phyloP scores from a whole-genome alignment of 2,888 invertebrate species.

The Incurvaria masculella region DNA sequence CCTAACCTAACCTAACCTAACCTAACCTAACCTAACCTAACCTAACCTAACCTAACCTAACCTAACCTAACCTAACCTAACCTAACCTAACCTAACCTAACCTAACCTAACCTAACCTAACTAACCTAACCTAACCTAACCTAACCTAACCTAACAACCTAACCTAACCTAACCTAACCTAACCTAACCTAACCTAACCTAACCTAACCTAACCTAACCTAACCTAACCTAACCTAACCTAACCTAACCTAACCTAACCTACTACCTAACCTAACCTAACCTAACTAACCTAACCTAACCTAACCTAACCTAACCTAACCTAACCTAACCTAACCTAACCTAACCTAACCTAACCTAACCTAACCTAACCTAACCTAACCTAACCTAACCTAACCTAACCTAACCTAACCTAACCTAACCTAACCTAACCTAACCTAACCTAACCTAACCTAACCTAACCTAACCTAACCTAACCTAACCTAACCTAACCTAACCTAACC shows the following conservation, averaged over 20 bases:
- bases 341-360: conserved; percentile 6
- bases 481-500: conserved; percentile 5
- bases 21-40: conserved; percentile 8
- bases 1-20: conserved; percentile 8
- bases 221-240: conserved; percentile 8
- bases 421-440: conserved; percentile 5
- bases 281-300: conserved; percentile 8
- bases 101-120: conserved; percentile 8
- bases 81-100: conserved; percentile 8
- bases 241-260: conserved; percentile 8
- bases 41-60: conserved; percentile 8
- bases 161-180: conserved; percentile 8
- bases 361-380: conserved; percentile 5
- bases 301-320: conserved; percentile 8
- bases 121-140: conserved; percentile 8
- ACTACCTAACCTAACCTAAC: conserved; percentile 7
- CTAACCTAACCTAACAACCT: conserved; percentile 8
- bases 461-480: conserved; percentile 5
- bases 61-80: conserved; percentile 8
- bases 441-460: conserved; percentile 5
- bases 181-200: conserved; percentile 8
- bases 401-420: conserved; percentile 5
- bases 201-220: conserved; percentile 8
- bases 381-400: conserved; percentile 5
- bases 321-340: conserved; percentile 8